Percentiles rank a stretch among this genome's conserved stretches.
phyloP scores from a whole-genome alignment of 2,888 invertebrate species.

The Steinernema hermaphroditum region DNA sequence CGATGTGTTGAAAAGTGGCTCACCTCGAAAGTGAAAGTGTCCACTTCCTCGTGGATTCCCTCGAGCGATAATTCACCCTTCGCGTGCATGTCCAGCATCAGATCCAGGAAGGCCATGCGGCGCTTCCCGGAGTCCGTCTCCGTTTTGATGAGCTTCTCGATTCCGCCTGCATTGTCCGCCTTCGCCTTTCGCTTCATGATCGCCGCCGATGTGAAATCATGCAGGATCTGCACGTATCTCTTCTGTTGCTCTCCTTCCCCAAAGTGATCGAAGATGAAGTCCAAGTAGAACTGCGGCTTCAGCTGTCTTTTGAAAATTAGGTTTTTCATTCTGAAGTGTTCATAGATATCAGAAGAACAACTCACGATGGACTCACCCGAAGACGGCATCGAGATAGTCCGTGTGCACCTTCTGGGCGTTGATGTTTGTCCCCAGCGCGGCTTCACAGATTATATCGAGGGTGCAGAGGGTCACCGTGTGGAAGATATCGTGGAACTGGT shows the following conservation, averaged over 20 bases:
- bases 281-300: conserved; percentile 69
- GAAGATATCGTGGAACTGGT: conserved; percentile 47
- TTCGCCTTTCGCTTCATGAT: conserved; percentile 45
- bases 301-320: conserved; percentile 66
- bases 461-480: conserved; percentile 68
- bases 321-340: conserved; percentile 56
- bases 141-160: conserved; percentile 19
- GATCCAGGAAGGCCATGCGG: conserved; percentile 68
- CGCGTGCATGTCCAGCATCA: conserved; percentile 67
- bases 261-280: conserved; percentile 67
- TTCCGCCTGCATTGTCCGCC: conserved; percentile 56
- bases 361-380: conserved; percentile 47
- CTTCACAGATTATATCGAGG: conserved; percentile 70
- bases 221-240: conserved; percentile 67
- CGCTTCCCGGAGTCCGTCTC: conserved; percentile 38
- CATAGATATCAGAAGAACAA: conserved; percentile 51
- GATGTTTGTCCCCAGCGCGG: conserved; percentile 60
- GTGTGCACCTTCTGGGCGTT: conserved; percentile 61
- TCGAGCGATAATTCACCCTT: conserved; percentile 62
- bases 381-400: conserved; percentile 63
- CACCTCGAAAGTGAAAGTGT: conserved; percentile 66
- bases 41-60: conserved; percentile 65
- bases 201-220: conserved; percentile 68
- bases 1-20: conserved; percentile 9
- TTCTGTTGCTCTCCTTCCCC: conserved; percentile 68